A percentile compares a stretch with the other conserved stretches of the same genome.
These are phyloP conservation scores for Helicorthomorpha holstii DNA, from an alignment of 1,140 invertebrate genomes.

Conservation along the genomic window DNA sequence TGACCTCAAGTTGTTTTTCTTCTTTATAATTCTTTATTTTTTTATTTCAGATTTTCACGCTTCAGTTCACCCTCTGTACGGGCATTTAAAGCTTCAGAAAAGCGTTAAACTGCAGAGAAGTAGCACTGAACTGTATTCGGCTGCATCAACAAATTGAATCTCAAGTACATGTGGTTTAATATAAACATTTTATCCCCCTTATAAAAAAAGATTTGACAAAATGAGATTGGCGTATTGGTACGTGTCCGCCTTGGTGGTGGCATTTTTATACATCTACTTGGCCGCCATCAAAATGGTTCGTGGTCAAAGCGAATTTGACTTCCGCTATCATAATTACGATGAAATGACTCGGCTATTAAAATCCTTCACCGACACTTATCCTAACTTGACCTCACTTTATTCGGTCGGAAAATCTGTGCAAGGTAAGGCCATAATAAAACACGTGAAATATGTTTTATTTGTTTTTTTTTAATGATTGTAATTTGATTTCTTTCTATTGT, in stretches of 20 bases:
- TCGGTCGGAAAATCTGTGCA: constrained; percentile 85
- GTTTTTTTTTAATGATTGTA: not conserved
- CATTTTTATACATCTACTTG: constrained; percentile 27
- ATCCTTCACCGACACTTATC: constrained; percentile 55
- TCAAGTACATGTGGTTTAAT: no score
- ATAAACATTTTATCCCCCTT: no score
- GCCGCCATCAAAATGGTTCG: constrained; percentile 27
- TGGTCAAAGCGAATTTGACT: constrained; percentile 35
- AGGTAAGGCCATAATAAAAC: constrained; percentile 37
- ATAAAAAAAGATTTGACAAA: no score
- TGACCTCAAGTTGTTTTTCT: no score
- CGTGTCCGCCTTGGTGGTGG: constrained; percentile 24
- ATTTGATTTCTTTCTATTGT: not conserved
- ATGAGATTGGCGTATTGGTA: constrained; percentile 31
- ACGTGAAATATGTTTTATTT: not conserved
- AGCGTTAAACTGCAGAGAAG: no score
- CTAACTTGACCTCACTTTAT: constrained; percentile 70
- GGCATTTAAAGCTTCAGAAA: no score
- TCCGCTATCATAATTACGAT: constrained; percentile 77
- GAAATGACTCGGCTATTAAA: constrained; percentile 66
- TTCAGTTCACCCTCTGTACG: no score
- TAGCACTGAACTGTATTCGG: no score
- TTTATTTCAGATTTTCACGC: no score
- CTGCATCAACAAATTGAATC: no score
- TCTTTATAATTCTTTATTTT: no score